These are phyloP conservation scores for Polylopha cassiicola DNA, from an alignment of 2,888 invertebrate genomes.

Conservation along the genomic window DNA sequence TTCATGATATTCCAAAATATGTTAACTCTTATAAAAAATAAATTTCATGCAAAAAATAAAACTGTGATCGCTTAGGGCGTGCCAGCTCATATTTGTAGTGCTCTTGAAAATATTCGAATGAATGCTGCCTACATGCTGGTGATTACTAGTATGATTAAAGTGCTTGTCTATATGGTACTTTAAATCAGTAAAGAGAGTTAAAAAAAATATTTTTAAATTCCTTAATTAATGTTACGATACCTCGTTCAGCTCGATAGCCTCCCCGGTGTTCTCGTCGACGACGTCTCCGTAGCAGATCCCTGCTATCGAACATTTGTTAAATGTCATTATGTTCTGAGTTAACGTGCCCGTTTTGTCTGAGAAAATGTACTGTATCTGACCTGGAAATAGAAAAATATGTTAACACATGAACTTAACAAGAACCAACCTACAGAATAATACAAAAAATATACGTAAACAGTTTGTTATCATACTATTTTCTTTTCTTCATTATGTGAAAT, in stretches of 20 bases:
- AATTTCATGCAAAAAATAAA: conserved; percentile 49
- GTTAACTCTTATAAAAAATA: conserved; percentile 35
- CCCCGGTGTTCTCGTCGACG: conserved; percentile 90
- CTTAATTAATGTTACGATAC: conserved; percentile 65
- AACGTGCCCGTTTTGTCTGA: conserved; percentile 99
- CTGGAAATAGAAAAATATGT: conserved; percentile 43
- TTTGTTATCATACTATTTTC: too few relatives aligned
- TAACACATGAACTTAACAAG: neutral
- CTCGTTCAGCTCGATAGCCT: conserved; percentile 90
- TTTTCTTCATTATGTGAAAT: too few relatives aligned
- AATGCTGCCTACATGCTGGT: conserved; percentile 44
- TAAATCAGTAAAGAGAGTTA: too few relatives aligned
- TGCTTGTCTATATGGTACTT: conserved; percentile 27
- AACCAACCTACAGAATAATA: too few relatives aligned
- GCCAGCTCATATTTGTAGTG: conserved; percentile 14
- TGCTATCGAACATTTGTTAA: conserved; percentile 98
- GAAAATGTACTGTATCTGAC: conserved; percentile 99
- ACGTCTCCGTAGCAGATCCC: conserved; percentile 95
- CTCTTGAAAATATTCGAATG: conserved; percentile 24
- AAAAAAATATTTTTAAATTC: conserved; percentile 5
- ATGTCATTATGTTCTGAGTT: conserved; percentile 99
- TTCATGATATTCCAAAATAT: conserved; percentile 28
- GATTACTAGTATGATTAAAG: conserved; percentile 33
- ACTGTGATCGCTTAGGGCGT: conserved; percentile 16
- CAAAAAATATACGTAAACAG: too few relatives aligned